Conservation (phyloP, 2,888 invertebrate genomes). For the Mycalesis mineus region DNA sequence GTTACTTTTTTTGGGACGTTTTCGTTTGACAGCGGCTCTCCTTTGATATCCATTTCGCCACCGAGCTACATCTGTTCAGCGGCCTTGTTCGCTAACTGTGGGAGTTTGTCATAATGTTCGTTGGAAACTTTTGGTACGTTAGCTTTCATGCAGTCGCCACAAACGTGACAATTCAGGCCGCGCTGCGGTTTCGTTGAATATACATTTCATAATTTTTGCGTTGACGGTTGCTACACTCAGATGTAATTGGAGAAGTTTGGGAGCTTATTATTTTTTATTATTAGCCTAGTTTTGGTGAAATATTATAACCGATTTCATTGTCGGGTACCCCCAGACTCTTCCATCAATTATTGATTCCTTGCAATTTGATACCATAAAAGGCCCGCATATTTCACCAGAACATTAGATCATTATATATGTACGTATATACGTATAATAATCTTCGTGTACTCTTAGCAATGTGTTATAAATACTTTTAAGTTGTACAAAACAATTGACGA, state of each 20-base stretch:
- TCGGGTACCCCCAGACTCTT: too few relatives aligned
- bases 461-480: too few relatives aligned
- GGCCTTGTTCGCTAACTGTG: slow-evolving; percentile 11
- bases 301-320: too few relatives aligned
- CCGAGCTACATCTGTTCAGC: slow-evolving; percentile 7
- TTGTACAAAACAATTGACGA: too few relatives aligned
- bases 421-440: too few relatives aligned
- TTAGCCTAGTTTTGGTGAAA: too few relatives aligned
- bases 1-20: not conserved
- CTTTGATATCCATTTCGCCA: slow-evolving; percentile 6
- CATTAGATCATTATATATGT: too few relatives aligned
- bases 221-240: slow-evolving; percentile 10
- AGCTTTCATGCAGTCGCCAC: slow-evolving; percentile 27
- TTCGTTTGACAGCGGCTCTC: not conserved
- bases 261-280: not conserved
- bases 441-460: too few relatives aligned
- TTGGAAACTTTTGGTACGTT: slow-evolving; percentile 25
- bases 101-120: slow-evolving; percentile 19
- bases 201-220: slow-evolving; percentile 25
- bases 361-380: too few relatives aligned
- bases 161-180: slow-evolving; percentile 33
- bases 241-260: slow-evolving; percentile 17
- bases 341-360: too few relatives aligned
- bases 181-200: slow-evolving; percentile 30
- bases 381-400: too few relatives aligned